Evolutionary conservation across 2,113 vertebrate species (phyloP), one percentile per base, ranked within the genome.

Genomic region (Promerops cafer): DNA sequence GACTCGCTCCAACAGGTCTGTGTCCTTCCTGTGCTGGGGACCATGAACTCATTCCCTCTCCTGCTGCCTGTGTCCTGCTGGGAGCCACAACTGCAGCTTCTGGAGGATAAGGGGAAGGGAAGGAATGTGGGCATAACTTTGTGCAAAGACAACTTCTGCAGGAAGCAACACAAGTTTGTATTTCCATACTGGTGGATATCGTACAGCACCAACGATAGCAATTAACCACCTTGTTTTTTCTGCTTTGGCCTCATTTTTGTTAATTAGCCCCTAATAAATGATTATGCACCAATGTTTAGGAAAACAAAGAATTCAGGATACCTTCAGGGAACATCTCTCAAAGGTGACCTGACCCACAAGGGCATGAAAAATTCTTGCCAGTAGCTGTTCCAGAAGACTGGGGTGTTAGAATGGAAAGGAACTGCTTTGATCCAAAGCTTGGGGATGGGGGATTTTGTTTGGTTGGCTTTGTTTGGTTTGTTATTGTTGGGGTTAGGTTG

Each of bases 201-300:
- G 0, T 7, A 26, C 4, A 33, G 60, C 17, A 89, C 5, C 1
- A 6, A 49, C 12, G 13, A 44, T 11, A n/a, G 45, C 63, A 69
- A n/a, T 52, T 42, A 70, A 79, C 33, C 40, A 35, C 18, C 24
- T 35, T 19, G 40, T 26, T 71, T 64, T 56, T 39, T 59, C 26
- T 40, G 16, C 33, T 70, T 2, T 53, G 54, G 28, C 39, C 39
- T 61, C 3, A 11, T 53, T 87, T 78, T 69, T 78, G 33, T 69
- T 78, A 78, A 53, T 61, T 53, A 87, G 39, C n/a, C 39, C 39
- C 45, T 53, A 61, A 39, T 60, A 70, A 45, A 78, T 61, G 39
- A 26, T 69, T 53, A 39, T n/a, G 54, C 30, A 61, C 7, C 13
- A 11, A 70, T 7, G 16, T 54, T 54, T 53, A 78, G n/a, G 47